Conservation (phyloP, 2,888 invertebrate genomes). For the Dasypogon diadema region DNA sequence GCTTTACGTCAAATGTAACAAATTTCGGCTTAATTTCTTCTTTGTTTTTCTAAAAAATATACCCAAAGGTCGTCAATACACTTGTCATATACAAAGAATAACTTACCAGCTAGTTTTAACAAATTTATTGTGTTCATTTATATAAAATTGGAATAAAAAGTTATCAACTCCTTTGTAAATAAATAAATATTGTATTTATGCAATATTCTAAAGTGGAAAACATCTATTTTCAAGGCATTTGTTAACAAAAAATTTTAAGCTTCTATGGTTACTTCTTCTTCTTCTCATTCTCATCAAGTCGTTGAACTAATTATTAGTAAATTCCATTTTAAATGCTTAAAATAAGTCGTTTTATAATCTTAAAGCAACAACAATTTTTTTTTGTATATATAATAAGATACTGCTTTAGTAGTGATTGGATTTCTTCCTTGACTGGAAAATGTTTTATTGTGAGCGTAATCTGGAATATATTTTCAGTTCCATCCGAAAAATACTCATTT, state of each 20-base stretch:
- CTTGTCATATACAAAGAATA: neutral
- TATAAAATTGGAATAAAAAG: neutral
- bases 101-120: neutral
- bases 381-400: neutral
- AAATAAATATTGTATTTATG: neutral
- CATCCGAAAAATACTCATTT: neutral
- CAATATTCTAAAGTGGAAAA: neutral
- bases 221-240: neutral
- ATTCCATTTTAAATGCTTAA: too few species aligned
- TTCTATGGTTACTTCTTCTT: neutral
- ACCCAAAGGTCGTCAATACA: neutral
- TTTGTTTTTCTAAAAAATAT: neutral
- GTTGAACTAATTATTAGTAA: too few species aligned
- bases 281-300: too few species aligned
- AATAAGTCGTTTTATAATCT: neutral
- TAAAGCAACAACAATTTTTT: neutral
- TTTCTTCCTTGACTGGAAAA: too few species aligned
- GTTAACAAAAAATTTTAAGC: neutral
- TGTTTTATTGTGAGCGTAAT: constrained; percentile 27
- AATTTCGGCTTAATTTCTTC: neutral
- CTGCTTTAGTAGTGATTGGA: too few species aligned
- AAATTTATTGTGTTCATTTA: neutral
- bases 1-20: neutral
- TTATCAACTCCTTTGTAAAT: neutral
- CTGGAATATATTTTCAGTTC: constrained; percentile 26